These are phyloP conservation scores for Lepidocyrtinus sp. DNA, from an alignment of 2,888 invertebrate species.

Conservation along the genomic window DNA sequence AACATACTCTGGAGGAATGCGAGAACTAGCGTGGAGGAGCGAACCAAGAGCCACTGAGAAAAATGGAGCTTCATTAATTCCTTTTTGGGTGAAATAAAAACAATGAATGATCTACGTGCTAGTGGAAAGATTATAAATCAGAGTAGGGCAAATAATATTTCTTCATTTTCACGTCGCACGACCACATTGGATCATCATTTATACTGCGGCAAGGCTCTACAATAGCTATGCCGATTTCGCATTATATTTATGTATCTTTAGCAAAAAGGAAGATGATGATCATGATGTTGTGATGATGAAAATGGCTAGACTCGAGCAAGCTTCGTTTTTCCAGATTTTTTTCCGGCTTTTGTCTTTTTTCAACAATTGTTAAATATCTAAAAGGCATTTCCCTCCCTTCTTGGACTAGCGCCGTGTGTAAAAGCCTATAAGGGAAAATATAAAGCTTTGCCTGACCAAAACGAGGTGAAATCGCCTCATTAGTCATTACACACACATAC, in stretches of 20 bases:
- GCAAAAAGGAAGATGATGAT: too few relatives aligned
- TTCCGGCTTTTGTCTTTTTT: background rate
- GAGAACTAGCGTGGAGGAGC: too few relatives aligned
- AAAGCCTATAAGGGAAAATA: too few relatives aligned
- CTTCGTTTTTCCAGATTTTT: slow-evolving; percentile 18
- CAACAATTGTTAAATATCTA: too few relatives aligned
- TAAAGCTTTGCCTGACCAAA: slow-evolving; percentile 22
- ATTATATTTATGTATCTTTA: too few relatives aligned
- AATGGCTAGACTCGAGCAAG: too few relatives aligned
- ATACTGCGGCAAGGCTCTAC: background rate
- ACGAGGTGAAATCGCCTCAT: slow-evolving; percentile 57
- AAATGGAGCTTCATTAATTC: slow-evolving; percentile 47
- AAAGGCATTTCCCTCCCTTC: too few relatives aligned
- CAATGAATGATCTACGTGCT: slow-evolving; percentile 56
- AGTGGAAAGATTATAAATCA: slow-evolving; percentile 55
- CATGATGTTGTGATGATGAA: too few relatives aligned
- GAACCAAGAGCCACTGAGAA: background rate
- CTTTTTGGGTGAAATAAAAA: slow-evolving; percentile 43
- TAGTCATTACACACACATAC: slow-evolving; percentile 59
- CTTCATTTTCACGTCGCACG: slow-evolving; percentile 41
- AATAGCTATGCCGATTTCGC: too few relatives aligned
- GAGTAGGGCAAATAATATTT: slow-evolving; percentile 54
- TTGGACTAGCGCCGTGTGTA: too few relatives aligned
- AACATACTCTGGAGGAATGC: too few relatives aligned
- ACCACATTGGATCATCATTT: background rate